These are phyloP conservation scores for Drosophila suboccidentalis DNA, from an alignment of 2,888 invertebrate species.

Conservation along the genomic window DNA sequence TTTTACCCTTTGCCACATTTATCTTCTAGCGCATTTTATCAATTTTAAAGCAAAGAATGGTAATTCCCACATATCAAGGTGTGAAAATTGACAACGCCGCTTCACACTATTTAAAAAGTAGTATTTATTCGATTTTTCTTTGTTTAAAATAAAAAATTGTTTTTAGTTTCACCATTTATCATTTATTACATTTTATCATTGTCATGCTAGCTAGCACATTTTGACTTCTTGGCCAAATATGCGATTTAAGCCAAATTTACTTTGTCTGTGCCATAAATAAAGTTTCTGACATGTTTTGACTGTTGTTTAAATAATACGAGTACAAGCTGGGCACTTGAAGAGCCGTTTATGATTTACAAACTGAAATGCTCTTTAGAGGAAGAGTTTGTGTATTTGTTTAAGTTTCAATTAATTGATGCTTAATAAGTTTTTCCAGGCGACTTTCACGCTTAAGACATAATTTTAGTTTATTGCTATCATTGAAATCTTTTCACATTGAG, in stretches of 20 bases:
- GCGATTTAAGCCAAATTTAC: constrained; percentile 16
- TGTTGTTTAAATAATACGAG: constrained; percentile 23
- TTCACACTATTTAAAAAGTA: too few relatives aligned
- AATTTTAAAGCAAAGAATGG: neutral
- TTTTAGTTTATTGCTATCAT: constrained; percentile 67
- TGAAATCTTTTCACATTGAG: constrained; percentile 36
- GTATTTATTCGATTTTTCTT: too few relatives aligned
- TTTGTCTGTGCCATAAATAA: constrained; percentile 34
- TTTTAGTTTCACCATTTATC: neutral
- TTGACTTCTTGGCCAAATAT: constrained; percentile 22
- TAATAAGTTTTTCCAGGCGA: constrained; percentile 42
- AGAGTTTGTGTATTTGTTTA: too few relatives aligned
- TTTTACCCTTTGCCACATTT: neutral
- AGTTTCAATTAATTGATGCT: constrained; percentile 33
- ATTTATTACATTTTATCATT: neutral
- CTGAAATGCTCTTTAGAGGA: neutral
- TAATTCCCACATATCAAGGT: neutral
- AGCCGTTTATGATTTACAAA: constrained; percentile 16
- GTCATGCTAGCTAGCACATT: constrained; percentile 20
- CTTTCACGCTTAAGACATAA: constrained; percentile 66
- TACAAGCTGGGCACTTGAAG: constrained; percentile 12
- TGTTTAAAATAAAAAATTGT: neutral
- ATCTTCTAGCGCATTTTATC: neutral
- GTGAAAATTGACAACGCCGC: neutral
- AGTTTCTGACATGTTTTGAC: constrained; percentile 15